These are phyloP conservation scores for Mesembrinibis cayennensis DNA, from an alignment of 2,113 vertebrate genomes.

Conservation along the genomic window DNA sequence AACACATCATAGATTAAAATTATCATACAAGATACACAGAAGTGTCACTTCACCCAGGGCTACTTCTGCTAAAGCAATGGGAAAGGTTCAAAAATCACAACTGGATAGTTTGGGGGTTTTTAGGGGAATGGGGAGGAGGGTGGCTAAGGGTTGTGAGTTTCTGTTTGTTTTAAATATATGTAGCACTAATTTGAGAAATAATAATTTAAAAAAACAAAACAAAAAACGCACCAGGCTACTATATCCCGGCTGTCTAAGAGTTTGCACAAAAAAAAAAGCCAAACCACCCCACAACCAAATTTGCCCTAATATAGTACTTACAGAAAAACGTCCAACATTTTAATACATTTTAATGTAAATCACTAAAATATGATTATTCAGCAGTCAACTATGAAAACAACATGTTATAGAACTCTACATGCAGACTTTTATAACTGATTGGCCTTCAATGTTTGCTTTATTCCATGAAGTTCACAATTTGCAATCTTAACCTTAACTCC, in stretches of 20 bases:
- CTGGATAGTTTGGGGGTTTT: background rate
- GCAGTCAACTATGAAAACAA: background rate
- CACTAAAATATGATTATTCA: background rate
- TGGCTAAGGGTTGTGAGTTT: background rate
- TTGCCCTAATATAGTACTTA: background rate
- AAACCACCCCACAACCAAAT: background rate
- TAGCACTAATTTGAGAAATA: background rate
- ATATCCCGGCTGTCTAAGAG: background rate
- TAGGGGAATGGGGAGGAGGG: too few relatives aligned
- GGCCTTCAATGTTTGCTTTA: background rate
- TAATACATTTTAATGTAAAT: background rate
- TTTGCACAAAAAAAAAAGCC: background rate
- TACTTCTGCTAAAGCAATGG: background rate
- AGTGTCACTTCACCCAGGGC: background rate
- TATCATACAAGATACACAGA: background rate
- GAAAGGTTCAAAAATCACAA: background rate
- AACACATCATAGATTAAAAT: background rate
- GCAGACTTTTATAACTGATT: background rate
- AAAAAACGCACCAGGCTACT: background rate
- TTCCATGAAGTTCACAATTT: background rate
- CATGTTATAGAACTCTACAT: background rate
- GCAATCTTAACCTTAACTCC: background rate
- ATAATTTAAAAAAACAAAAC: background rate
- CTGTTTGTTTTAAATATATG: background rate
- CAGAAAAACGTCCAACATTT: background rate